Evolutionary conservation across 2,113 vertebrate species (phyloP), one percentile per base, ranked within the genome.

Genomic region (Leptobrachium leishanense): DNA sequence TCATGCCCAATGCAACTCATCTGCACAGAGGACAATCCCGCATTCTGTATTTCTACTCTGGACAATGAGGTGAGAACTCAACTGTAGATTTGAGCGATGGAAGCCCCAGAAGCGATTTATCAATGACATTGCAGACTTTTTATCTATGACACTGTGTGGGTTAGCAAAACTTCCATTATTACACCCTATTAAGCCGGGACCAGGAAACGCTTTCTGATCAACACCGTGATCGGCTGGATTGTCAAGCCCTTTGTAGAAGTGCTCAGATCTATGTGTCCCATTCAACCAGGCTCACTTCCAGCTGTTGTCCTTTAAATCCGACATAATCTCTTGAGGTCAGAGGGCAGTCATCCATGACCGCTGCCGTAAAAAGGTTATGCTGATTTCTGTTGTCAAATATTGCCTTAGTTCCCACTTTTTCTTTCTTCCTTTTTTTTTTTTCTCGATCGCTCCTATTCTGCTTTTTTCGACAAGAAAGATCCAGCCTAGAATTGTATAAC

Each of bases 341-440:
- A 93, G 92, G 92, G 90, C 92, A 93, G 92, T 92, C 92, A 93
- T 90, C 92, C 92, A 90, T 93, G 92, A 92, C 91, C 90, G 90
- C 89, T 50, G 83, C 92, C 90, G 88, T 92, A 90, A 92, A 92
- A 92, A 93, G 92, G 92, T 91, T 93, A 93, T 91, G 90, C 92
- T 91, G 91, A 93, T 94, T 93, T 92, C 89, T 92, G 91, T 93
- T 93, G 93, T 93, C 90, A 94, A 92, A 93, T 92, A 91, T 92
- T 91, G 88, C 89, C 86, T 86, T 50, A 5, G 46, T 5, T 50
- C 46, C 46, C 46, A 89, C 85, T 92, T 93, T 92, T 67, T 92
- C 92, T 8, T 8, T 8, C 4, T 50, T 50, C 46, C 46, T 8
- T 8, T 8, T 8, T 8, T 8, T 8, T 92, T 87, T 91, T 88